These are phyloP conservation scores for Eulemur rufifrons DNA, from an alignment of 2,113 vertebrate genomes.

Conservation along the genomic window DNA sequence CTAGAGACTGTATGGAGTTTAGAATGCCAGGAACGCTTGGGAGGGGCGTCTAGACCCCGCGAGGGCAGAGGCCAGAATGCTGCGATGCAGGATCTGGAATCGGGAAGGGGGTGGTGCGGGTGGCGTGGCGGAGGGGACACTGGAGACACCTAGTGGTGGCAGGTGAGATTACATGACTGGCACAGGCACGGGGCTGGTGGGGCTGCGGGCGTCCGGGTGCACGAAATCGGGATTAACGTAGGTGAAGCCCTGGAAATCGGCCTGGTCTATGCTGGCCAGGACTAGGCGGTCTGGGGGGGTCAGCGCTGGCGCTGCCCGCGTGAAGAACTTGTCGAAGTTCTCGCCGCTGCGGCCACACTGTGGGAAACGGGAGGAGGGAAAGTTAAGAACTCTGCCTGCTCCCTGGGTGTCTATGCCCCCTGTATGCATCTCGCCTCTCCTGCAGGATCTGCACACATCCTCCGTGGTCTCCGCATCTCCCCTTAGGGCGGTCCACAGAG, in stretches of 20 bases:
- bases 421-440: accelerated
- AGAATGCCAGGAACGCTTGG: background rate
- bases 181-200: conserved; percentile 70
- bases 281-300: conserved; percentile 93
- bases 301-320: conserved; percentile 87
- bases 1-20: background rate
- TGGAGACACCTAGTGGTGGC: conserved; percentile 64
- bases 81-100: background rate
- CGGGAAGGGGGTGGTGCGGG: background rate
- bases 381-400: background rate
- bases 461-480: background rate
- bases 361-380: background rate
- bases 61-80: background rate
- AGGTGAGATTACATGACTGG: conserved; percentile 70
- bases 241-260: conserved; percentile 92
- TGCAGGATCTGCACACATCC: too few relatives aligned
- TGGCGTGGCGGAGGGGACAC: background rate
- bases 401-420: background rate
- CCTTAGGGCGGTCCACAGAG: background rate
- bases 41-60: background rate
- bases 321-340: conserved; percentile 96
- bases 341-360: conserved; percentile 93
- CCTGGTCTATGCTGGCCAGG: conserved; percentile 91
- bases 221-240: conserved; percentile 90
- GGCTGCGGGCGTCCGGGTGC: conserved; percentile 76